phyloP scores from a whole-genome alignment of 2,113 vertebrate species.

The Pygoscelis adeliae region DNA sequence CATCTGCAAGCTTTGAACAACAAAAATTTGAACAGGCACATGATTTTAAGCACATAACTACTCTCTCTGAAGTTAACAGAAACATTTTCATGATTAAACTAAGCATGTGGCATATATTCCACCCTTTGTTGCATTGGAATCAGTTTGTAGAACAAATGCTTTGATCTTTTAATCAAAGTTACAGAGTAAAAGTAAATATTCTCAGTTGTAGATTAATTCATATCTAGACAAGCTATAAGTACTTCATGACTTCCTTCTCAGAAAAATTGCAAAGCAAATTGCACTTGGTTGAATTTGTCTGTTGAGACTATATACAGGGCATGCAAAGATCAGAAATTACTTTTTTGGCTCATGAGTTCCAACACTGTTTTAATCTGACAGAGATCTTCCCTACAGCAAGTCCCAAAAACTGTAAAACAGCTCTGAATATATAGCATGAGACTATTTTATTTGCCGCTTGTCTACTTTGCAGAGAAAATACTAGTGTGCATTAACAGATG shows the following conservation, averaged over 20 bases:
- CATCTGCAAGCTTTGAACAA: background rate
- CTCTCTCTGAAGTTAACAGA: background rate
- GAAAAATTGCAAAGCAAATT: background rate
- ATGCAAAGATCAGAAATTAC: constrained; percentile 23
- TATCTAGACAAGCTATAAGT: background rate
- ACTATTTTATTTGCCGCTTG: background rate
- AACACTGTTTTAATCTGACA: background rate
- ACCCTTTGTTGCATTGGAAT: background rate
- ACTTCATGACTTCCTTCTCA: background rate
- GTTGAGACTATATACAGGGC: background rate
- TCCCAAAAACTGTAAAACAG: background rate
- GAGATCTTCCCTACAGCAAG: background rate
- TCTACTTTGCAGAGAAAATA: background rate
- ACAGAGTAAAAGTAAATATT: background rate
- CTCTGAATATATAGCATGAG: background rate
- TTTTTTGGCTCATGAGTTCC: background rate
- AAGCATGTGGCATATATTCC: background rate
- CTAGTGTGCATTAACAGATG: background rate
- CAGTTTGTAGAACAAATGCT: background rate
- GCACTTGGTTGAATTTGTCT: background rate
- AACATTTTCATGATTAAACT: background rate
- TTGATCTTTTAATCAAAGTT: background rate
- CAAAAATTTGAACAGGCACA: background rate
- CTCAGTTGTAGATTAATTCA: background rate
- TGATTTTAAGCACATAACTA: background rate